phyloP scores from a whole-genome alignment of 2,888 invertebrate species.

The Nephrotoma appendiculata region DNA sequence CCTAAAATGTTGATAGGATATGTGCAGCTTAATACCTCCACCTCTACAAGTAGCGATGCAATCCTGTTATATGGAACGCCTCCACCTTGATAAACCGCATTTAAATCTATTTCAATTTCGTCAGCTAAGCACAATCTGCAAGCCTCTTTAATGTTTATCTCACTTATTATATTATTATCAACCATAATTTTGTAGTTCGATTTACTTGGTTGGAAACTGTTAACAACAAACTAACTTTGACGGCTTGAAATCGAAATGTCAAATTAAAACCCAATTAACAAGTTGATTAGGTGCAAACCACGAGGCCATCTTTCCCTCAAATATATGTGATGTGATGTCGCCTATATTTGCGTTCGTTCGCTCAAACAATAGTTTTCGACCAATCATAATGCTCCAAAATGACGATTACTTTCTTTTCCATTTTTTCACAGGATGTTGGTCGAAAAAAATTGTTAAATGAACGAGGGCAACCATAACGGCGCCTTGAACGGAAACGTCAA shows the following conservation, averaged over 20 bases:
- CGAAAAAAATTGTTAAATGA: too few relatives aligned
- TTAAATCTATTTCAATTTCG: slow-evolving; percentile 1
- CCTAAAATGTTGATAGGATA: neutral
- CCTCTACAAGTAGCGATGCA: neutral
- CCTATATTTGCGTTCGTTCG: too few relatives aligned
- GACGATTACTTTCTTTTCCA: too few relatives aligned
- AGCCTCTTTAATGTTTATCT: neutral
- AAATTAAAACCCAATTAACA: neutral
- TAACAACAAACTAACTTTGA: neutral
- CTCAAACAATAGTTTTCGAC: too few relatives aligned
- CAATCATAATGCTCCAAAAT: too few relatives aligned
- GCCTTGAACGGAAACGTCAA: too few relatives aligned
- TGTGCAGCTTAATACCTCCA: neutral
- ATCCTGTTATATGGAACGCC: neutral
- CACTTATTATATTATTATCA: neutral
- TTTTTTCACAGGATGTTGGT: too few relatives aligned
- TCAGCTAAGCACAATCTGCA: slow-evolving; percentile 4
- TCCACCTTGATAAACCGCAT: neutral
- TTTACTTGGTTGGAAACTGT: neutral
- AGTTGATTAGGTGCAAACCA: neutral
- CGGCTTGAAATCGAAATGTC: neutral
- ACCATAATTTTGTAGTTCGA: neutral
- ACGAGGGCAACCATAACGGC: too few relatives aligned
- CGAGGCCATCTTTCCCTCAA: too few relatives aligned
- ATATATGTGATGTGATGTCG: too few relatives aligned